Evolutionary conservation across 2,888 invertebrate species (phyloP).

Genomic region (Leistus spinibarbis): DNA sequence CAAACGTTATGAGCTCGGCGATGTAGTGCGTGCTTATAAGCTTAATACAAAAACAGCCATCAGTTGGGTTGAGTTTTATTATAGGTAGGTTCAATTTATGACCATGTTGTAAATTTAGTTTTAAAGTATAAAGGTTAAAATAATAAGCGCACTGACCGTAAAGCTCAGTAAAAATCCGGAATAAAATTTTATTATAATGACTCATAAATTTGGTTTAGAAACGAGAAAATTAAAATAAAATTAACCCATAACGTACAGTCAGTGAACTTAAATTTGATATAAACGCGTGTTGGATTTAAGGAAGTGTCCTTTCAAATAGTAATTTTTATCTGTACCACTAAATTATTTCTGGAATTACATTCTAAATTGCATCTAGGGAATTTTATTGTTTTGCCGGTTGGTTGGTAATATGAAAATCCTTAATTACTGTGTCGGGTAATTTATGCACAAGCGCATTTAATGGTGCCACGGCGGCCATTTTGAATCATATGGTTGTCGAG

Average conservation of each 20-base stretch:
- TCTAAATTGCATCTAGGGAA: conserved; percentile 14
- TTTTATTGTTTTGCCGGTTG: conserved; percentile 17
- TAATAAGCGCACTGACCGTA: not conserved
- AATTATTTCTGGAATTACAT: conserved; percentile 11
- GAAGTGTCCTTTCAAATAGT: not conserved
- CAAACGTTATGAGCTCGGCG: not conserved
- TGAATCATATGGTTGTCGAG: not conserved
- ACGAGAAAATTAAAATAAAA: not conserved
- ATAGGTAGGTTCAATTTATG: not conserved
- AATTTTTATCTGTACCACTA: conserved; percentile 11
- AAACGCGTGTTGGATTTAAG: not conserved
- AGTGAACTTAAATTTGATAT: not conserved
- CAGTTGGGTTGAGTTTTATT: not conserved
- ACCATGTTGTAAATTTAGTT: not conserved
- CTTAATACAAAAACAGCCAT: not conserved
- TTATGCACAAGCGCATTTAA: not conserved
- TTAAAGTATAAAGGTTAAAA: not conserved
- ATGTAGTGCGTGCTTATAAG: not conserved
- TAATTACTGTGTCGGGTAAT: conserved; percentile 10
- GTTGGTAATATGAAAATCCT: conserved; percentile 7
- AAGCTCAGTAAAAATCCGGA: not conserved
- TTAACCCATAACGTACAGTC: not conserved
- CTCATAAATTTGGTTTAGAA: not conserved
- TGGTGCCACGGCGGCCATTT: not conserved
- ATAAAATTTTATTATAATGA: not conserved